These are phyloP conservation scores for Campopleginae sp. DNA, from an alignment of 2,888 invertebrate species.

Conservation along the genomic window DNA sequence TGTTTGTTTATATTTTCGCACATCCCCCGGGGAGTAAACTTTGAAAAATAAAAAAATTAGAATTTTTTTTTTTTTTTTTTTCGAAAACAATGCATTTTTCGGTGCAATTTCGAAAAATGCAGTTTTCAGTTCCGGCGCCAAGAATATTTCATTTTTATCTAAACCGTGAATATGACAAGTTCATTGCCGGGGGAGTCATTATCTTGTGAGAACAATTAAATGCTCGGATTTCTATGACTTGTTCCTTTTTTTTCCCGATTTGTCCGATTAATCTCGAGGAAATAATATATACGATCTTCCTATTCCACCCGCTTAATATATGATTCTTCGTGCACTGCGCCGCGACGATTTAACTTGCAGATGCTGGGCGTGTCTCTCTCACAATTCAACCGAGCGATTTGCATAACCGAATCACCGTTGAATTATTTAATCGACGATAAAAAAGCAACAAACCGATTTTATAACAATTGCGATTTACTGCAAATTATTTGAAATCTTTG, in stretches of 20 bases:
- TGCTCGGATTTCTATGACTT: constrained; percentile 31
- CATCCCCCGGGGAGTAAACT: not conserved
- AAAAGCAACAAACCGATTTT: constrained; percentile 22
- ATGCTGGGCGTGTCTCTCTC: constrained; percentile 34
- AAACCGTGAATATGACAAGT: not conserved
- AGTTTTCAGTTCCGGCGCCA: not conserved
- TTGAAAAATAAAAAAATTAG: not conserved
- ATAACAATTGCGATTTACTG: not conserved
- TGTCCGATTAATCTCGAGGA: not conserved
- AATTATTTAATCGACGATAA: constrained; percentile 52
- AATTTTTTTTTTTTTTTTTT: too few relatives aligned
- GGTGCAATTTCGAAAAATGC: too few relatives aligned
- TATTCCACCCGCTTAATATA: constrained; percentile 39
- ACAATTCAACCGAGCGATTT: constrained; percentile 18
- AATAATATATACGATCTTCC: constrained; percentile 5
- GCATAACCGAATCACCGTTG: constrained; percentile 12
- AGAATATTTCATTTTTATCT: not conserved
- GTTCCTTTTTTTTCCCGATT: constrained; percentile 1
- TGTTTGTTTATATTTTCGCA: not conserved
- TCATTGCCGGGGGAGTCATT: constrained; percentile 20
- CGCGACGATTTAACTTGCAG: constrained; percentile 45
- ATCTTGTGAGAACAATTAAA: constrained; percentile 31
- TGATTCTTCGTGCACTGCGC: not conserved
- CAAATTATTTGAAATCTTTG: not conserved
- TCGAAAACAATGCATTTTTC: not conserved